Percentiles rank a stretch among this genome's conserved stretches.
Evolutionary conservation across 2,888 invertebrate species (phyloP).

Genomic region (Spicauda simplicius): DNA sequence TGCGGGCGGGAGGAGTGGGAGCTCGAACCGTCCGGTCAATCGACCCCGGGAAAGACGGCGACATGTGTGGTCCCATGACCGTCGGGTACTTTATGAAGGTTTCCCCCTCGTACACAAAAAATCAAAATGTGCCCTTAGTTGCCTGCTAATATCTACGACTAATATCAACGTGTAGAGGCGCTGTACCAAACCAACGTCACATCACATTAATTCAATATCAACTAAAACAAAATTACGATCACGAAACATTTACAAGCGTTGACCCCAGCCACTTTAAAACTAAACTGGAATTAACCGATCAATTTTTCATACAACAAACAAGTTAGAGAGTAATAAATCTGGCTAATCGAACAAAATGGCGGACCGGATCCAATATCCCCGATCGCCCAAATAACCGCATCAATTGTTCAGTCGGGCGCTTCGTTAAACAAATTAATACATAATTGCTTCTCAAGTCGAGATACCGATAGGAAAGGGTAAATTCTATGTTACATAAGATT

Average conservation of each 20-base stretch:
- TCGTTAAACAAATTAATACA: constrained; percentile 60
- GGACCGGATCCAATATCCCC: constrained; percentile 44
- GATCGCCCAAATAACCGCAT: constrained; percentile 51
- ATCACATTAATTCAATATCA: too few relatives aligned
- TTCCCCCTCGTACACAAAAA: too few relatives aligned
- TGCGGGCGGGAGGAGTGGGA: too few relatives aligned
- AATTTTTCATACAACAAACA: constrained; percentile 37
- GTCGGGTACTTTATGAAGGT: too few relatives aligned
- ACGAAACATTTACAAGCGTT: constrained; percentile 15
- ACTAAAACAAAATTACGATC: not conserved
- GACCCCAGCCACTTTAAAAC: constrained; percentile 5
- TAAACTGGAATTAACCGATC: constrained; percentile 26
- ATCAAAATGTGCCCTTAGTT: too few relatives aligned
- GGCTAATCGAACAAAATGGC: constrained; percentile 42
- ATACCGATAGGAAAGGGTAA: constrained; percentile 25
- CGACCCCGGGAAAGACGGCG: too few relatives aligned
- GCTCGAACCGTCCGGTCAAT: too few relatives aligned
- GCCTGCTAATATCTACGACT: too few relatives aligned
- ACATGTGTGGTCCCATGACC: too few relatives aligned
- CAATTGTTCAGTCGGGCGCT: constrained; percentile 56
- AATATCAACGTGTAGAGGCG: too few relatives aligned
- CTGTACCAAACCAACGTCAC: too few relatives aligned
- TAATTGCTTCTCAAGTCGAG: constrained; percentile 51
- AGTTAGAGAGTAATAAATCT: constrained; percentile 32
- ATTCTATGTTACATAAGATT: too few relatives aligned